Base-by-base conservation (phyloP, 37 sponge, comb jelly and placozoan species). In the Agelas oroides region DNA sequence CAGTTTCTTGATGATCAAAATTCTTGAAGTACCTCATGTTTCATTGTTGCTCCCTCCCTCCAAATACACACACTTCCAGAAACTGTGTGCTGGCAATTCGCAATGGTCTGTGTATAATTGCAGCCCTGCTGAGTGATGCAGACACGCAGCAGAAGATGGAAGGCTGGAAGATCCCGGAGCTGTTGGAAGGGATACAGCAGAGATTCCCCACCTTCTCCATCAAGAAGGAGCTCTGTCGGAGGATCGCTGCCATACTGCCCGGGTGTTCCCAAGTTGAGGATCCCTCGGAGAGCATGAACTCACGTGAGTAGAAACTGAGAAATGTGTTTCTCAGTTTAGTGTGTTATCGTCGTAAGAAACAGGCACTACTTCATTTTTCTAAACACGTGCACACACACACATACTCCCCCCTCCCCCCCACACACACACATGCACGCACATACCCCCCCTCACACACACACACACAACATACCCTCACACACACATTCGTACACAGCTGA, bases 151-250 rank as follows among this genome's bases (percentile, higher is more conserved):
- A 71, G 63, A 71, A 59, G 46, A 57, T 82, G 73, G 41, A 59
- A 21, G 74, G 37, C 33, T 84, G 84, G 84, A 37, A 53, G 36
- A 62, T 84, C 37, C 65, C 74, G 5, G 75, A 74, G 25, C 40
- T 84, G 53, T 61, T 84, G n/a, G 53, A 84, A 12, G 15, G 18
- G 13, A 41, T 53, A 36, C 36, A 27, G 21, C 16, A 38, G 33
- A n/a, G 39, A 5, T 75, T 84, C 75, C 84, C 84, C 35, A 32
- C 5, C 33, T 84, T 84, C 24, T 13, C 75, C 56, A 64, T 65
- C 32, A 75, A 75, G 67, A 75, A 1, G 23, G 75, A 73, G 1
- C 65, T 84, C 37, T 27, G 40, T 38, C 56, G 25, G 20, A 12
- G 15, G 28, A 46, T 79, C 56, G 57, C 33, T 31, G 53, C 12